These are phyloP conservation scores for Zoanthus sansibaricus DNA, from an alignment of 92 coral and sea anemone species.

Conservation along the genomic window DNA sequence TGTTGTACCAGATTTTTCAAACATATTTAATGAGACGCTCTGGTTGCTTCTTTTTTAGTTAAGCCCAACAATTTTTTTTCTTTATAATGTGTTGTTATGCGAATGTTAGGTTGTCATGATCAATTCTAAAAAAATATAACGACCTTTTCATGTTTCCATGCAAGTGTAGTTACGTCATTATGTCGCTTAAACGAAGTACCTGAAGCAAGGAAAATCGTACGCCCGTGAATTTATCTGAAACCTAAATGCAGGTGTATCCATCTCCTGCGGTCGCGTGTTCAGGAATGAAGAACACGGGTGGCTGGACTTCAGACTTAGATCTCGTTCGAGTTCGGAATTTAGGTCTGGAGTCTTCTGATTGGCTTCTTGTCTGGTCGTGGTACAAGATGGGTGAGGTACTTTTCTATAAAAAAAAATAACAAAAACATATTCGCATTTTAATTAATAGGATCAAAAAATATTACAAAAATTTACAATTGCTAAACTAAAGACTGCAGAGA, in stretches of 20 bases:
- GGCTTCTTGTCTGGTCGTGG: neutral
- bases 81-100: too few species aligned
- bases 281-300: conserved; percentile 31
- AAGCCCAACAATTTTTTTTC: too few species aligned
- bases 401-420: neutral
- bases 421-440: neutral
- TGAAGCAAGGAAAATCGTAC: too few species aligned
- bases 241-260: conserved; percentile 16
- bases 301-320: conserved; percentile 33
- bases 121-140: too few species aligned
- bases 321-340: conserved; percentile 24
- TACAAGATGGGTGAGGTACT: neutral
- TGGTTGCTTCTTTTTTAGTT: too few species aligned
- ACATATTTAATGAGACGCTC: too few species aligned
- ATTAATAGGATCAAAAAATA: neutral
- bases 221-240: too few species aligned
- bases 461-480: neutral
- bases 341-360: conserved; percentile 11
- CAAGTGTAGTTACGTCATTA: too few species aligned
- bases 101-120: too few species aligned
- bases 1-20: too few species aligned
- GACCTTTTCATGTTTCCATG: too few species aligned
- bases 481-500: neutral
- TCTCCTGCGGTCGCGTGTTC: conserved; percentile 15
- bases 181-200: too few species aligned